Base-by-base conservation (phyloP, 2,797 vertebrate genomes). In the Bothrops alternatus region DNA sequence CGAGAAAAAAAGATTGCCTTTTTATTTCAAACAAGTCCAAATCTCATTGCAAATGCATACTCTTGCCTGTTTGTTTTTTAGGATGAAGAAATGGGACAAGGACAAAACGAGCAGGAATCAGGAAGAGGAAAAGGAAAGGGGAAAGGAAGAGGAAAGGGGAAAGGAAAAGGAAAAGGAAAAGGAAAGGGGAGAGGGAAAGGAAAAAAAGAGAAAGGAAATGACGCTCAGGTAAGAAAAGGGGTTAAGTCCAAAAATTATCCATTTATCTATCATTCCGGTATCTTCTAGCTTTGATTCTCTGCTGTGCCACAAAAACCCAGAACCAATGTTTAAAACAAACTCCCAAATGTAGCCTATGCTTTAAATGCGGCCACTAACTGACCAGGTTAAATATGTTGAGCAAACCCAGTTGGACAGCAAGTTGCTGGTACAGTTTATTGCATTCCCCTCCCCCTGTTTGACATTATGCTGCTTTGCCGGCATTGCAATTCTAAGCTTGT, bases 81-180 rank as follows among this genome's bases (percentile, higher is more conserved):
- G 37, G 0, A 20, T 82, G 37, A 25, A 0, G 18, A 42, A 23
- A 3, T 1, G 73, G 3, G 23, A 11, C 6, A 42, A 37, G 18
- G 0, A 23, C 18, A 1, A 20, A 32, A 37, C 2, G 0, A 10
- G 0, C 1, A 42, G 69, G 7, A 23, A 42, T 14, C 0, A 73
- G 32, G 6, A 37, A 1, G 0, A 23, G 6, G 20, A 25, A 20
- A 32, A 65, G 63, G 26, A 13, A n/a, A n/a, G 2, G 26, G 11
- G 12, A 13, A n/a, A 37, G n/a, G 14, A 18, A 37, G 6, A 37
- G 37, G 32, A 23, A 37, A 8, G 1, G 69, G 32, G 2, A 37
- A 73, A 73, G 32, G 6, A 73, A 73, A 1, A 10, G 32, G 32
- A 8, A 32, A 37, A 20, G 16, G 69, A 37, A 32, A 18, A n/a